Evolutionary conservation across 1,140 invertebrate genomes (phyloP).

Genomic region (Megathymus violae): DNA sequence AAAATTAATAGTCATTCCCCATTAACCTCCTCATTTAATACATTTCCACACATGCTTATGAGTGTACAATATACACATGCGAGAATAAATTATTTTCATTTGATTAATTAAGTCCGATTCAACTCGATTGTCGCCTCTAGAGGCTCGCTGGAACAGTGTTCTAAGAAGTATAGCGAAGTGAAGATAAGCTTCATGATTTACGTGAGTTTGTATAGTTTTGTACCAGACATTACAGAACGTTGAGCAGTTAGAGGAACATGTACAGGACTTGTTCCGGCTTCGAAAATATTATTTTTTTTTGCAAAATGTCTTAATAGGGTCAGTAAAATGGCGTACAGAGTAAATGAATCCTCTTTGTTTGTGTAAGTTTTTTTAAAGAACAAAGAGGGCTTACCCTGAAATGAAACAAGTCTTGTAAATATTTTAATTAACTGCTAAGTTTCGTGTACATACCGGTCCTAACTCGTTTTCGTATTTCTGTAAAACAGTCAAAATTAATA

Average conservation of each 20-base stretch:
- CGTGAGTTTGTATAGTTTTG: not conserved
- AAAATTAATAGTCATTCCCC: too few relatives aligned
- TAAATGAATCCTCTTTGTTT: too few relatives aligned
- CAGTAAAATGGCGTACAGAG: too few relatives aligned
- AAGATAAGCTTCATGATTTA: not conserved
- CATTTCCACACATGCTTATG: too few relatives aligned
- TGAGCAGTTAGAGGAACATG: not conserved
- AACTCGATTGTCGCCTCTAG: not conserved
- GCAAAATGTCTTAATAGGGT: too few relatives aligned
- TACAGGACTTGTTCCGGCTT: not conserved
- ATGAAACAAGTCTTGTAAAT: slow-evolving; percentile 15
- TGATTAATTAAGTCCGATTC: too few relatives aligned
- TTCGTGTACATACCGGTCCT: slow-evolving; percentile 70
- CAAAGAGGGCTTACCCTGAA: too few relatives aligned
- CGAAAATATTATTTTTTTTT: too few relatives aligned
- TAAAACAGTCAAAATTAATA: slow-evolving; percentile 54
- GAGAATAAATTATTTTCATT: too few relatives aligned
- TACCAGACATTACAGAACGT: not conserved
- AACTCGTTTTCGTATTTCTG: slow-evolving; percentile 68
- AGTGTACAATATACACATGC: too few relatives aligned
- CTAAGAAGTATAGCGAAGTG: not conserved
- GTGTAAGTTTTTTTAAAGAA: too few relatives aligned
- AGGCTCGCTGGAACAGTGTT: not conserved
- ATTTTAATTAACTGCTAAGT: not conserved
- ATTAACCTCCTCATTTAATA: too few relatives aligned